phyloP scores from a whole-genome alignment of 2,888 invertebrate species.

The Steinernema scapterisci region DNA sequence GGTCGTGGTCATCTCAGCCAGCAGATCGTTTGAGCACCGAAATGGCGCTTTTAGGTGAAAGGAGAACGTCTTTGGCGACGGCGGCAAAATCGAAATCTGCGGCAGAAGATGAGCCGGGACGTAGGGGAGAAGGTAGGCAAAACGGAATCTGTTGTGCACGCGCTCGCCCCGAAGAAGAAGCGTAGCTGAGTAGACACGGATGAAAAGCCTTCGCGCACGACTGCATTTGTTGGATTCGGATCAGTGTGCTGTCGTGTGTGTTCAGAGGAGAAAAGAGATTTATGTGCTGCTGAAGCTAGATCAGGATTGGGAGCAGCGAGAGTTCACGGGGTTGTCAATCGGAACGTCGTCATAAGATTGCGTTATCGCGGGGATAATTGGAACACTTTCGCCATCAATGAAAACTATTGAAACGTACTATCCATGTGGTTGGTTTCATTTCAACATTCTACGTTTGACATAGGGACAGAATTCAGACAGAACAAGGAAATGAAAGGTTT shows the following conservation, averaged over 20 bases:
- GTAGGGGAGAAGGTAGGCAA: too few relatives aligned
- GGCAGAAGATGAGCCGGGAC: too few relatives aligned
- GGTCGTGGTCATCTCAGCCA: conserved; percentile 18
- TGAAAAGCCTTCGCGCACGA: background rate
- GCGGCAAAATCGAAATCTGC: background rate
- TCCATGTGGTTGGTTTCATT: background rate
- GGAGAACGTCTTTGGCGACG: background rate
- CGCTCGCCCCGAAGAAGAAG: background rate
- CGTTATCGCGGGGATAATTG: conserved; percentile 15
- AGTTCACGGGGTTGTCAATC: background rate
- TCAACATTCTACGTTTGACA: background rate
- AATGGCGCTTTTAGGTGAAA: background rate
- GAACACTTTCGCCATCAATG: conserved; percentile 9
- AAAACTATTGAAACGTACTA: conserved; percentile 12
- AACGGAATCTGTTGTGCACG: too few relatives aligned
- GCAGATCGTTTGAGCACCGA: background rate
- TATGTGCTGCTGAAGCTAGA: background rate
- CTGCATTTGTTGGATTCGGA: conserved; percentile 5
- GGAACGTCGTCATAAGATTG: conserved; percentile 13
- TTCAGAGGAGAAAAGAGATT: background rate
- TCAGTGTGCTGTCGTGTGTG: background rate
- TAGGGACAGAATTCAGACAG: background rate
- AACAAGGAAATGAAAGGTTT: too few relatives aligned
- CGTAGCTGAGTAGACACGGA: background rate
- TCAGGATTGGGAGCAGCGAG: background rate